phyloP scores from a whole-genome alignment of 2,888 invertebrate species.

The Nemotelus pantherinus region DNA sequence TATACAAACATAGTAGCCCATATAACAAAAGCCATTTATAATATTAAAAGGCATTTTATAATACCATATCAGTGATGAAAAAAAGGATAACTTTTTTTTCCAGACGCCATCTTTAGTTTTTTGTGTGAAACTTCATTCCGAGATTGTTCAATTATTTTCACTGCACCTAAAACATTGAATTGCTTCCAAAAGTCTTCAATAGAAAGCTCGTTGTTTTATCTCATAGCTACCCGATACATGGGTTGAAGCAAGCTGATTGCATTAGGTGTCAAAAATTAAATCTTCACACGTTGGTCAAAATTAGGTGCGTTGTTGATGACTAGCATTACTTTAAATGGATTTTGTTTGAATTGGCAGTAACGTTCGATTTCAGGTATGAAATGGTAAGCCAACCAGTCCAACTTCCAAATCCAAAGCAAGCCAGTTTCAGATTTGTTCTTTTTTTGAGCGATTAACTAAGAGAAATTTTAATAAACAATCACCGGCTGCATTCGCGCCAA shows the following conservation, averaged over 20 bases:
- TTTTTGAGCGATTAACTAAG: constrained; percentile 54
- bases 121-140: constrained; percentile 14
- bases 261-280: background rate
- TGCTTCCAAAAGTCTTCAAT: constrained; percentile 10
- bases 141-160: background rate
- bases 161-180: constrained; percentile 3
- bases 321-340: constrained; percentile 47
- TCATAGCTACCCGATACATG: constrained; percentile 10
- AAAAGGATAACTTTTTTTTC: background rate
- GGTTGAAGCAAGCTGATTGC: constrained; percentile 44
- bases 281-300: constrained; percentile 32
- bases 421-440: constrained; percentile 51
- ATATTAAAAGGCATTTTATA: too few relatives aligned
- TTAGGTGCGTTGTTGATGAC: constrained; percentile 51
- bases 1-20: too few relatives aligned
- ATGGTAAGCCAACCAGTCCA: constrained; percentile 20
- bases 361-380: constrained; percentile 47
- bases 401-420: constrained; percentile 54
- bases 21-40: too few relatives aligned
- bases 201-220: constrained; percentile 13
- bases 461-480: constrained; percentile 50
- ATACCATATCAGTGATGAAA: constrained; percentile 2
- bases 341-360: constrained; percentile 41
- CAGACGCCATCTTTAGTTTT: constrained; percentile 13
- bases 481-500: constrained; percentile 29